Percentiles rank a stretch among this genome's conserved stretches.
These are phyloP conservation scores for Cepphus grylle DNA, from an alignment of 2,113 vertebrate genomes.

Conservation along the genomic window DNA sequence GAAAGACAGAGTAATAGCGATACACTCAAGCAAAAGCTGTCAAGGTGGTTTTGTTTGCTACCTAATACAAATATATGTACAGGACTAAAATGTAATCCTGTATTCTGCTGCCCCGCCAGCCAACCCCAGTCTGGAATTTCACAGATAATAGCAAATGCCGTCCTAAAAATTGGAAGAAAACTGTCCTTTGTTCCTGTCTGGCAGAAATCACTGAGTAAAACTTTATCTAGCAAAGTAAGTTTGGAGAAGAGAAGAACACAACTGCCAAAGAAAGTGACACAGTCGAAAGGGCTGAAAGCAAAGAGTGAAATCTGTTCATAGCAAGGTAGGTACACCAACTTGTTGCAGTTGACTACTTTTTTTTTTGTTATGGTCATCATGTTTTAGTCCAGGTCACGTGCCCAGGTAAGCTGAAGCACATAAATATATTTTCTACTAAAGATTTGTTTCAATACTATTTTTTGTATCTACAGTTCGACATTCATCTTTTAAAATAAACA, in stretches of 20 bases:
- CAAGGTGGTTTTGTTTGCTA: not conserved
- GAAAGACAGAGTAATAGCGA: not conserved
- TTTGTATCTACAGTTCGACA: not conserved
- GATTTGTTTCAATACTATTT: not conserved
- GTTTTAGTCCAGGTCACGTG: not conserved
- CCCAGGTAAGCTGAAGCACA: not conserved
- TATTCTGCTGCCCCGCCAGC: not conserved
- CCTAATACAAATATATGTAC: not conserved
- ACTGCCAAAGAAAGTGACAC: not conserved
- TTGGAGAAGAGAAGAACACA: not conserved
- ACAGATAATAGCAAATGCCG: not conserved
- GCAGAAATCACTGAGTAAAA: not conserved
- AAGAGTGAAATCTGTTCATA: not conserved
- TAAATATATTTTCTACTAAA: not conserved
- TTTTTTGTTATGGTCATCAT: not conserved
- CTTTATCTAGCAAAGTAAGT: not conserved
- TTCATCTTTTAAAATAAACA: not conserved
- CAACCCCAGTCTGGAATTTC: not conserved
- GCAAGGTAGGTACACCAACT: not conserved
- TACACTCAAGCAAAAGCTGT: not conserved
- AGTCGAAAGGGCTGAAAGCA: not conserved
- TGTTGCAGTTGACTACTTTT: not conserved
- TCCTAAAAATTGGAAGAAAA: not conserved
- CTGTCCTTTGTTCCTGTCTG: not conserved
- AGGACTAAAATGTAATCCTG: not conserved